Evolutionary conservation across 2,797 vertebrate genomes (phyloP).

Genomic region (Muscicapa striata): DNA sequence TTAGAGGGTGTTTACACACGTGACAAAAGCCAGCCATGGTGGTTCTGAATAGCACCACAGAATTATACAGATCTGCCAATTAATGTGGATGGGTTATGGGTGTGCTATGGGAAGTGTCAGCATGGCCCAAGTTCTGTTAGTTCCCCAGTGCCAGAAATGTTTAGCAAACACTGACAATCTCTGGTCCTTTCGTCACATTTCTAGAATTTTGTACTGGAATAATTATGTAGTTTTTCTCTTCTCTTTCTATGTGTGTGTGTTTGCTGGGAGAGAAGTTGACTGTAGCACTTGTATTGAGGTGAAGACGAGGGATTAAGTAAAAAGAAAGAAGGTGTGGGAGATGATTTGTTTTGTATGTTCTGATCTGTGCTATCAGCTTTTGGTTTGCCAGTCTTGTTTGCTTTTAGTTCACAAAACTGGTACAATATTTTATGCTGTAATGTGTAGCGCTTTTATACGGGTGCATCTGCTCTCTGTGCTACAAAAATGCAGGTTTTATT

Average conservation of each 20-base stretch:
- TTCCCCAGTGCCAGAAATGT: not conserved
- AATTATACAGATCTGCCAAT: not conserved
- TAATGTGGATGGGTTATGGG: not conserved
- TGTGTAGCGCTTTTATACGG: not conserved
- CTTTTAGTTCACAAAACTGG: not conserved
- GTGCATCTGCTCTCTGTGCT: not conserved
- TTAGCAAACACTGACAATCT: not conserved
- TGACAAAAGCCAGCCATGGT: fast-evolving
- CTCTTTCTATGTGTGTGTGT: not conserved
- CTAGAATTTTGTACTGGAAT: not conserved
- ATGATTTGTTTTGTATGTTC: not conserved
- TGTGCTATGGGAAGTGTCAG: not conserved
- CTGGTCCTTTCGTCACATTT: not conserved
- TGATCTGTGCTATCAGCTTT: not conserved
- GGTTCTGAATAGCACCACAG: not conserved
- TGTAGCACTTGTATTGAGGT: not conserved
- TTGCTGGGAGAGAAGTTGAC: not conserved
- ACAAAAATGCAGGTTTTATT: not conserved
- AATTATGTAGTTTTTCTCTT: not conserved
- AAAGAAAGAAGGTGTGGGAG: not conserved
- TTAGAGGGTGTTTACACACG: not conserved
- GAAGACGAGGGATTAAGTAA: not conserved
- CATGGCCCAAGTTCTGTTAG: not conserved
- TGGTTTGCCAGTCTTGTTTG: not conserved
- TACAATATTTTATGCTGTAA: not conserved